Percentiles rank a stretch among this genome's conserved stretches.
These are phyloP conservation scores for Barnardius zonarius DNA, from an alignment of 2,113 vertebrate species.

Conservation along the genomic window DNA sequence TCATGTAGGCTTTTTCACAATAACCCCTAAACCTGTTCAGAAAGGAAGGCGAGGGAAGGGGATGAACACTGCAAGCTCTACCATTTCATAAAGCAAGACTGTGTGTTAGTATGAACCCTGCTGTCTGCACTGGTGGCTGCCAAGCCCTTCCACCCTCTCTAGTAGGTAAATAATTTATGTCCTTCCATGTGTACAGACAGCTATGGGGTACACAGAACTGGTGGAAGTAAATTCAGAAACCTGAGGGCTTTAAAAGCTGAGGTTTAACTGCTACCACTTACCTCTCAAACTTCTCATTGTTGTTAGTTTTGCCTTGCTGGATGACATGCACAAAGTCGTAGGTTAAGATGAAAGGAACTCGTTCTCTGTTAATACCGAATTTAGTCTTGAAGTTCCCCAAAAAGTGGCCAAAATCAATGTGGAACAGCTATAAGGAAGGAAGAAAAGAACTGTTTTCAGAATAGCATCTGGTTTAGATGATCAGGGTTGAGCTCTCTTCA, in stretches of 20 bases:
- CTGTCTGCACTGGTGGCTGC: background rate
- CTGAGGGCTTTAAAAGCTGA: background rate
- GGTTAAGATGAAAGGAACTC: slow-evolving; percentile 96
- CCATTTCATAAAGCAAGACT: background rate
- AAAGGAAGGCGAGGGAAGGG: background rate
- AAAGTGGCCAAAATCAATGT: slow-evolving; percentile 98
- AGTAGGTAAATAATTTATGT: background rate
- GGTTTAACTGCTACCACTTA: slow-evolving; percentile 13
- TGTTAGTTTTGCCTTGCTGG: slow-evolving; percentile 92
- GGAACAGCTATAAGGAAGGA: slow-evolving; percentile 84
- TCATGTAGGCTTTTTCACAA: slow-evolving; percentile 94
- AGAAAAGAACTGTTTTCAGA: background rate
- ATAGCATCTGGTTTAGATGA: background rate
- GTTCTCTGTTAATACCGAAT: slow-evolving; percentile 96
- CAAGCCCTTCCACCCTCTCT: background rate
- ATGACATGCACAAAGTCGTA: slow-evolving; percentile 98
- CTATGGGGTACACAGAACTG: background rate
- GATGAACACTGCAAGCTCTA: fast-evolving
- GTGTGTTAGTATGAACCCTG: fast-evolving
- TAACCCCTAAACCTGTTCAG: slow-evolving; percentile 87
- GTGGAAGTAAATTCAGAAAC: background rate
- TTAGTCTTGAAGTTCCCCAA: slow-evolving; percentile 99
- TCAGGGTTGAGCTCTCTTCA: background rate
- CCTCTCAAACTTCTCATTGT: slow-evolving; percentile 98
- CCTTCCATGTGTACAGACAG: background rate